These are phyloP conservation scores for Oreochromis tanganicae DNA, from an alignment of 2,113 vertebrate species.

Conservation along the genomic window DNA sequence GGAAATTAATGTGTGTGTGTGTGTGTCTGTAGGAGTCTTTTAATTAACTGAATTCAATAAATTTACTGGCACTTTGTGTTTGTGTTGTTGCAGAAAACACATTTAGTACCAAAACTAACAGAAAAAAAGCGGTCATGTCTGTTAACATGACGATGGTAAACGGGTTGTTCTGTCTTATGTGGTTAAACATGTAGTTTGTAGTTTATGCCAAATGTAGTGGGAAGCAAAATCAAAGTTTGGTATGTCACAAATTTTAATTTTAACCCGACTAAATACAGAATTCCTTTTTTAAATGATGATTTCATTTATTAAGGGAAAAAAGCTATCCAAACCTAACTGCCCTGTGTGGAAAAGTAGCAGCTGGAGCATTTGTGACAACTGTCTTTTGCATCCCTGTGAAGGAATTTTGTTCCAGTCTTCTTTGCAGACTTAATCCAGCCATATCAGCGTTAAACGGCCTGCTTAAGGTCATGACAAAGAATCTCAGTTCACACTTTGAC, in stretches of 20 bases:
- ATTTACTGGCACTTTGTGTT: not conserved
- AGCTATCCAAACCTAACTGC: not conserved
- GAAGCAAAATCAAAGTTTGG: not conserved
- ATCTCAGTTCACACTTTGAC: not conserved
- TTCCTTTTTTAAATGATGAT: not conserved
- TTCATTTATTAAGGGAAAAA: not conserved
- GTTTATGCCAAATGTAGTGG: not conserved
- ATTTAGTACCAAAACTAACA: not conserved
- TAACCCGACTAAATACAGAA: not conserved
- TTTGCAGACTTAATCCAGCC: not conserved
- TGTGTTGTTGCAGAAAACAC: not conserved
- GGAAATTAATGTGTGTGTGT: not conserved
- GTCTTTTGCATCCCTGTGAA: not conserved
- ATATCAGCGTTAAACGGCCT: not conserved
- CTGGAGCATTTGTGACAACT: too few relatives aligned
- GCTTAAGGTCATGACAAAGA: not conserved
- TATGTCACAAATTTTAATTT: not conserved
- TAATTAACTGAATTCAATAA: not conserved
- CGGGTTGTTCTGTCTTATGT: not conserved
- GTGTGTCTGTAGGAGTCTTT: not conserved
- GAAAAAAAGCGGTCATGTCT: accelerated
- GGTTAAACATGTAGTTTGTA: not conserved
- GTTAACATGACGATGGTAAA: not conserved
- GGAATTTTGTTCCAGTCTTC: not conserved
- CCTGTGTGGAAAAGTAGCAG: not conserved